These are phyloP conservation scores for Tetragonula carbonaria DNA, from an alignment of 2,888 invertebrate species.

Conservation along the genomic window DNA sequence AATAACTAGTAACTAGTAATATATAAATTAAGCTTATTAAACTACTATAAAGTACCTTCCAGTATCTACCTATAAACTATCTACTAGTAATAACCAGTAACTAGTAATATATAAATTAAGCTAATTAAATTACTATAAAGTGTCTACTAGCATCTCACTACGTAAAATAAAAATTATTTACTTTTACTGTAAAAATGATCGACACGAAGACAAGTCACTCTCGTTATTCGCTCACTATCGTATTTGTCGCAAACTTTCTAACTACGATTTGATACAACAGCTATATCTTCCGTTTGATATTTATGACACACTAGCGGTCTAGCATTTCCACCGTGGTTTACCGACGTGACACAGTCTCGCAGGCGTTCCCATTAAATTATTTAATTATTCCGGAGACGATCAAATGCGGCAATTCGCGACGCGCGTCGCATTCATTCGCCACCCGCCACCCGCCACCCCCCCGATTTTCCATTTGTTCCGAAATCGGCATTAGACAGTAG, in stretches of 20 bases:
- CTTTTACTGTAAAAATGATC: too few relatives aligned
- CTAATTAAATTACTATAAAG: too few relatives aligned
- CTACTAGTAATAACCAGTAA: too few relatives aligned
- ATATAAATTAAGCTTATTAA: too few relatives aligned
- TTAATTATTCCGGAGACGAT: constrained; percentile 79
- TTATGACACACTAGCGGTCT: not conserved
- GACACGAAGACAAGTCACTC: too few relatives aligned
- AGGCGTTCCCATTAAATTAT: constrained; percentile 77
- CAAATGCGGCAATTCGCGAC: constrained; percentile 75
- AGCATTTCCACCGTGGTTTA: constrained; percentile 25
- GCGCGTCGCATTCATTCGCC: constrained; percentile 48
- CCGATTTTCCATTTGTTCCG: constrained; percentile 54
- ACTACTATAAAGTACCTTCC: too few relatives aligned
- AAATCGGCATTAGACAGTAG: constrained; percentile 12
- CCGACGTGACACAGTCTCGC: constrained; percentile 50
- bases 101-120: too few relatives aligned
- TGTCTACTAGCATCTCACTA: too few relatives aligned
- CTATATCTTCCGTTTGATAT: constrained; percentile 1
- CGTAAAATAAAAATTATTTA: too few relatives aligned
- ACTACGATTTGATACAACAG: not conserved
- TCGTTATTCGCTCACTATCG: too few relatives aligned
- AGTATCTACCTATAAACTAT: too few relatives aligned
- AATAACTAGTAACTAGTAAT: too few relatives aligned
- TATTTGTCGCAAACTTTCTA: not conserved
- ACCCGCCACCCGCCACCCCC: not conserved